Percentiles rank a stretch among this genome's conserved stretches.
Conservation (phyloP, 2,113 vertebrate species). For the Istiophorus platypterus region DNA sequence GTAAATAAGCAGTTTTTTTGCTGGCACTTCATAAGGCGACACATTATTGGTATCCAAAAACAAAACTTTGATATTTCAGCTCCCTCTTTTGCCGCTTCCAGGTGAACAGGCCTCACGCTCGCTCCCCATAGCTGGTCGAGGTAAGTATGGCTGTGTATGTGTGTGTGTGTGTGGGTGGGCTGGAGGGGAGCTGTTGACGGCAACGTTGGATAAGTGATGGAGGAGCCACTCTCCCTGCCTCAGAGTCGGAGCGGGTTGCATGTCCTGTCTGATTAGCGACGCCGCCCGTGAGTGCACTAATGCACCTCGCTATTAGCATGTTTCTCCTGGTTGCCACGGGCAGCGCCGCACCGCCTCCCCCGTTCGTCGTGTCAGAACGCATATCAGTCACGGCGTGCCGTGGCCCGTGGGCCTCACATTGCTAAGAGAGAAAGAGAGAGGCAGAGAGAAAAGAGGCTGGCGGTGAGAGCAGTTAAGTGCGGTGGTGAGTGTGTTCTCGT, state of each 20-base stretch:
- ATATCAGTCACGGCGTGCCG: slow-evolving; percentile 75
- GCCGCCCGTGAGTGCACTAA: slow-evolving; percentile 80
- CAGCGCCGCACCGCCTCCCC: slow-evolving; percentile 67
- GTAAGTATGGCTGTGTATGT: slow-evolving; percentile 12
- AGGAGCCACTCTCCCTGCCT: slow-evolving; percentile 43
- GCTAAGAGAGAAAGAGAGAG: slow-evolving; percentile 41
- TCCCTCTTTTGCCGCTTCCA: no score
- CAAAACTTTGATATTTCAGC: no score
- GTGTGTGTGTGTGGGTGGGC: slow-evolving; percentile 30
- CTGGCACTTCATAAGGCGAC: no score
- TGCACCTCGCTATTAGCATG: slow-evolving; percentile 85
- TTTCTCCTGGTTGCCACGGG: slow-evolving; percentile 83
- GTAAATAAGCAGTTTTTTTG: no score
- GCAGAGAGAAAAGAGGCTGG: slow-evolving; percentile 23
- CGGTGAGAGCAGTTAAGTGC: slow-evolving; percentile 59
- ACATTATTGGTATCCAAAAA: background rate
- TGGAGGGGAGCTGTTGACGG: background rate
- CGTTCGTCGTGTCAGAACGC: slow-evolving; percentile 77
- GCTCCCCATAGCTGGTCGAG: background rate
- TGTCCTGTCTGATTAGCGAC: slow-evolving; percentile 79
- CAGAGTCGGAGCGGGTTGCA: slow-evolving; percentile 59
- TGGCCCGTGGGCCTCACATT: slow-evolving; percentile 62
- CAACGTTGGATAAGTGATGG: slow-evolving; percentile 43
- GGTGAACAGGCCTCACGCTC: no score
- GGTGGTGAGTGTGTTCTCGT: slow-evolving; percentile 59